Base-by-base conservation (phyloP, 2,113 vertebrate genomes). In the Gallinago jamesoni region DNA sequence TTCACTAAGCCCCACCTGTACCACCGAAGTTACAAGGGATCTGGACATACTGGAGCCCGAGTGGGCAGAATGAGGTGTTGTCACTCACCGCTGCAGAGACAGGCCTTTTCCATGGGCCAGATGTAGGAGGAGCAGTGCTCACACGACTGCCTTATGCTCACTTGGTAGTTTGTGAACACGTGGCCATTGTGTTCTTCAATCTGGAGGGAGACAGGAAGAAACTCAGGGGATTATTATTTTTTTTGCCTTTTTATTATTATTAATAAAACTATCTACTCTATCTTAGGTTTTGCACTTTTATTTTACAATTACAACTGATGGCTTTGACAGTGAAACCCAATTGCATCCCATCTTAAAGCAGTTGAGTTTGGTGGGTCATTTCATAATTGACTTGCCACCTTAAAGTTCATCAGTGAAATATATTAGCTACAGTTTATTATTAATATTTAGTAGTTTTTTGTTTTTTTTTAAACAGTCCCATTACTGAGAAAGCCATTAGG, bases 61-160 rank as follows among this genome's bases (percentile, higher is more conserved):
- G 43, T 6, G 37, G 35, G 17, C 60, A 22, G 66, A 28, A 43
- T 1, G 33, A 77, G 37, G 22, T 1, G 43, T 22, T 72, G 2
- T 17, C 48, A 98, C 99, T 99, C 89, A 99, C 99, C 98, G 30
- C 98, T 99, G 97, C 99, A 99, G 96, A 99, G 99, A 95, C 98
- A 99, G 77, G 99, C 99, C 84, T 99, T 99, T 88, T 99, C 99
- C 99, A 99, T 99, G 82, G 98, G 99, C 99, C 99, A 99, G 98
- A 99, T 99, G 97, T 98, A 99, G 77, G 99, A 99, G 2, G 87
- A 97, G 83, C 99, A 99, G 94, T 99, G 99, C 85, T 99, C 99
- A 80, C 99, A 99, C 0, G 99, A 99, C 94, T 99, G 99, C 31
- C 99, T 97, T 57, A 99, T 99, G 98, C 97, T 99, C 94, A 99